phyloP scores from a whole-genome alignment of 2,888 invertebrate genomes.

The Dichetophora obliterata region DNA sequence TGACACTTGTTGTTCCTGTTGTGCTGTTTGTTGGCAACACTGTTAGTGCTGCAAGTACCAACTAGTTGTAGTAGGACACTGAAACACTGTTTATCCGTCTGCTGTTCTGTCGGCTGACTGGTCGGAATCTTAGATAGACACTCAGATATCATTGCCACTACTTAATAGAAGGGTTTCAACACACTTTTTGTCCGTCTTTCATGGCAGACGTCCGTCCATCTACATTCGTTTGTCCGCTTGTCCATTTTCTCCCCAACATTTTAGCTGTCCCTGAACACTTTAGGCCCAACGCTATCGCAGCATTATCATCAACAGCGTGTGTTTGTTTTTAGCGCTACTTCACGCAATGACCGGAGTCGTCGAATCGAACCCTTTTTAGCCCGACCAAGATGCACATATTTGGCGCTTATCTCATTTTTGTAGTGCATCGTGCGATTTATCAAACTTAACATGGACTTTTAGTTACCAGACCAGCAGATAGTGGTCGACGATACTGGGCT shows the following conservation, averaged over 20 bases:
- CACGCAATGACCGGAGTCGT: not conserved
- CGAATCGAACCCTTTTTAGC: not conserved
- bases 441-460: conserved; percentile 68
- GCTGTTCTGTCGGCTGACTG: not conserved
- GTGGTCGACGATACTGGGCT: not conserved
- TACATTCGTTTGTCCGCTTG: not conserved
- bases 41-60: not conserved
- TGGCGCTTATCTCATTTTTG: conserved; percentile 59
- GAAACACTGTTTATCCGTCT: conserved; percentile 1
- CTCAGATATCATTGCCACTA: conserved; percentile 57
- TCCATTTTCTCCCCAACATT: not conserved
- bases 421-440: conserved; percentile 68
- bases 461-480: conserved; percentile 35
- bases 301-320: conserved; percentile 25
- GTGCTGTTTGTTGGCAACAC: not conserved
- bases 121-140: conserved; percentile 59
- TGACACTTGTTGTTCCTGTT: conserved; percentile 45
- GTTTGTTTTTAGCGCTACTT: conserved; percentile 21
- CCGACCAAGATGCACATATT: not conserved
- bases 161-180: conserved; percentile 25
- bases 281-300: conserved; percentile 13
- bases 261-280: not conserved
- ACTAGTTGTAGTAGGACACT: not conserved
- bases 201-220: not conserved
- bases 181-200: not conserved